Conservation (phyloP, 64 coral and sea anemone species). For the Actinia equina region DNA sequence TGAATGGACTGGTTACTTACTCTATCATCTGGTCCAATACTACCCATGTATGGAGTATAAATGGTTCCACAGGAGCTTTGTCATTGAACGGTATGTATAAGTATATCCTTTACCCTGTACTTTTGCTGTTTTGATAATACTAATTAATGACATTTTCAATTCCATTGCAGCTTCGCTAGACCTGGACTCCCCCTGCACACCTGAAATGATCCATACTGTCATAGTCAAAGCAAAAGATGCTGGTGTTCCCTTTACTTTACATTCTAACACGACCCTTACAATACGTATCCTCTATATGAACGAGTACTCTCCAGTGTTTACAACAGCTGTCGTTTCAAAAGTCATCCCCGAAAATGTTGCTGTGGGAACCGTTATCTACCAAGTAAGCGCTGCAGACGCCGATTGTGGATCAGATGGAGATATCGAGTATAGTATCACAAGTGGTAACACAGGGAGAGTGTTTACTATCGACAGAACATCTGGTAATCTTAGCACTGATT, state of each 20-base stretch:
- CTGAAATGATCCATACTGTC: not conserved
- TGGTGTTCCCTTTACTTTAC: conserved; percentile 31
- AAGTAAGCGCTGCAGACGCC: conserved; percentile 32
- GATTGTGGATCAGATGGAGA: conserved; percentile 47
- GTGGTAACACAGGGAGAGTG: conserved; percentile 4
- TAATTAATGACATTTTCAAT: not conserved
- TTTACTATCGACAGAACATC: conserved; percentile 20
- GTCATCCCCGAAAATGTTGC: conserved; percentile 53
- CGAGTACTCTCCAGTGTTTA: conserved; percentile 52
- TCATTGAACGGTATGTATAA: conserved; percentile 10
- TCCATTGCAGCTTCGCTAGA: not conserved
- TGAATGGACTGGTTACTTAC: conserved; percentile 47
- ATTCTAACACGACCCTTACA: conserved; percentile 37
- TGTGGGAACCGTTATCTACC: conserved; percentile 42
- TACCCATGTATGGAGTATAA: conserved; percentile 12
- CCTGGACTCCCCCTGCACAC: not conserved
- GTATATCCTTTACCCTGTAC: not conserved
- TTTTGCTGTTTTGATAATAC: not conserved
- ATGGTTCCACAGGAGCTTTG: conserved; percentile 30
- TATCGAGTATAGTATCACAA: conserved; percentile 36
- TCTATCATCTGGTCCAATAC: conserved; percentile 12
- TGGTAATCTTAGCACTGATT: conserved; percentile 57
- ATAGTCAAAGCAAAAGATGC: conserved; percentile 42
- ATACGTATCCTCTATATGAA: conserved; percentile 55
- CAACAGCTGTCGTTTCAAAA: conserved; percentile 20